A percentile compares a stretch with the other conserved stretches of the same genome.
These are phyloP conservation scores for Brachyptera putata DNA, from an alignment of 2,888 invertebrate species.

Conservation along the genomic window DNA sequence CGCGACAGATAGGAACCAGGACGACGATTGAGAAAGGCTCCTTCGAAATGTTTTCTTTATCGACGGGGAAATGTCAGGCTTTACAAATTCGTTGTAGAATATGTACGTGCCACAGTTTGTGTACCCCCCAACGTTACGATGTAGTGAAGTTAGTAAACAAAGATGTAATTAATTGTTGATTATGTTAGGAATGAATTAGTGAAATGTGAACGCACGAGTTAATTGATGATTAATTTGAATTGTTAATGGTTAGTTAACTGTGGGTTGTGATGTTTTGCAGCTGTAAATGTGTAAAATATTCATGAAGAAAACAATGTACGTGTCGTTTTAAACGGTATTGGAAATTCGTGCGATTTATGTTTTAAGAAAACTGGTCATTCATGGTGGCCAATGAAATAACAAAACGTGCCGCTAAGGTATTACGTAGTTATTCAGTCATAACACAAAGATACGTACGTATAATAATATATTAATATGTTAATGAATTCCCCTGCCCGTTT, in stretches of 20 bases:
- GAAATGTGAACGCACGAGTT: not conserved
- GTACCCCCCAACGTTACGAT: not conserved
- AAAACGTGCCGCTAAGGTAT: not conserved
- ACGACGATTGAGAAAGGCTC: too few relatives aligned
- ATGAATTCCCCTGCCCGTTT: not conserved
- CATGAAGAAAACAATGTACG: too few relatives aligned
- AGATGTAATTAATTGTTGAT: not conserved
- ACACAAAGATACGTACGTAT: not conserved
- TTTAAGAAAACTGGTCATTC: conserved; percentile 1
- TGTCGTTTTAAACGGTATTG: not conserved
- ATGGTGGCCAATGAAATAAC: not conserved
- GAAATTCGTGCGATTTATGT: not conserved
- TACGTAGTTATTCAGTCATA: not conserved
- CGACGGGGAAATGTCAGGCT: not conserved
- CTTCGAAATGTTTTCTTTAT: too few relatives aligned
- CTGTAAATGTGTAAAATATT: conserved; percentile 6
- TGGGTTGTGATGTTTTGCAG: too few relatives aligned
- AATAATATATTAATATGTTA: too few relatives aligned
- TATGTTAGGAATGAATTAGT: too few relatives aligned
- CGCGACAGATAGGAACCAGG: too few relatives aligned
- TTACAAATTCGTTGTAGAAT: conserved; percentile 21
- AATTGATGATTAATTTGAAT: conserved; percentile 8
- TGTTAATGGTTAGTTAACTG: not conserved
- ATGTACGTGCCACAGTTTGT: conserved; percentile 12
- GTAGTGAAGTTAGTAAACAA: too few relatives aligned